Evolutionary conservation across 2,888 invertebrate species (phyloP), one percentile per base, ranked within the genome.

Genomic region (Saturnia pavonia): DNA sequence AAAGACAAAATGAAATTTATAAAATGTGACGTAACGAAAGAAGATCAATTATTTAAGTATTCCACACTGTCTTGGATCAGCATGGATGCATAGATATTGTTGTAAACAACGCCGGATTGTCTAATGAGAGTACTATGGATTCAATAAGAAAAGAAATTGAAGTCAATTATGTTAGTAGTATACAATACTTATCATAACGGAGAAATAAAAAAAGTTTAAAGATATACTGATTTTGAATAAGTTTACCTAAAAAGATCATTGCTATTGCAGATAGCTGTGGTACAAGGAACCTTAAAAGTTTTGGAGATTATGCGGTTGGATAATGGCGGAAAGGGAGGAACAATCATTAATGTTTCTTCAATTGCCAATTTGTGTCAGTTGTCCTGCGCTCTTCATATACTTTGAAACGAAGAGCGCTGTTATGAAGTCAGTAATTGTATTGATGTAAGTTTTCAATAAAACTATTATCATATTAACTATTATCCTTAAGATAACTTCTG

Each of bases 61-160:
- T 82, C 57, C 75, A 82, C 9, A 71, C 69, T 45, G 76, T 80
- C 0, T 71, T 76, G 45, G 72, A 79, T 12, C 75, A 80, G 0
- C 72, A 80, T 8, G 82, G 77, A 0, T 74, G 75, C 60, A 77
- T 87, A 19, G 85, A 88, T 68, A 71, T 86, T 0, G 80, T 88
- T 9, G 72, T 88, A 8, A 88, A 88, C 66, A 85, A 85, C 69
- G 88, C 88, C 48, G 88, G 84, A 1, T 75, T 83, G n/a, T 79
- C 79, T 68, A 79, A 85, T 70, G 84, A 85, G 57, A 77, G 73
- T 8, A 75, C 68, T 12, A 67, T 71, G 8, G 60, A 72, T 25
- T 68, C 71, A 19, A 80, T 81, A 63, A 77, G 80, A 54, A 83
- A 79, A 68, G 68, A 74, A 69, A 82, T 86, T 66, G 81, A 79